Evolutionary conservation across 2,113 vertebrate species (phyloP).

Genomic region (Cephalophus harveyi): DNA sequence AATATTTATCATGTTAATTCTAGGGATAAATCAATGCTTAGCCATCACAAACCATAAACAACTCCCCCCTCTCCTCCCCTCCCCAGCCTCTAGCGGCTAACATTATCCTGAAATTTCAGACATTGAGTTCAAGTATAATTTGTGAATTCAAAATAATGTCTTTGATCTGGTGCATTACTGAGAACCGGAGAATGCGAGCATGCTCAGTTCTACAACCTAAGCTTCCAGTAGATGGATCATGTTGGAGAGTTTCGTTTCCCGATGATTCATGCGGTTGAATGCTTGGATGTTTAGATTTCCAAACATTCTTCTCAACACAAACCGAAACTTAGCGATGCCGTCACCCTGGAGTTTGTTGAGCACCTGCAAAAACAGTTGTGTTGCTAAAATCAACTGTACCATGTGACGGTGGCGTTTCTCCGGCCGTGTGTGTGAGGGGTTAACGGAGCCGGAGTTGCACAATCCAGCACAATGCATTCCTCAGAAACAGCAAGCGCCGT

Average conservation of each 20-base stretch:
- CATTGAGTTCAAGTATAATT: not conserved
- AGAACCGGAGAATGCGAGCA: not conserved
- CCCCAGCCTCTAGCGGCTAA: not conserved
- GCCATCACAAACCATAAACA: not conserved
- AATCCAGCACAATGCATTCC: not conserved
- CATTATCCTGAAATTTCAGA: not conserved
- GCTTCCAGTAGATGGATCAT: not conserved
- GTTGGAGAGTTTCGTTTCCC: not conserved
- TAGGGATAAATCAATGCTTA: not conserved
- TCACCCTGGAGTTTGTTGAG: not conserved
- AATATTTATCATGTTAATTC: not conserved
- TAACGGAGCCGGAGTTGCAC: not conserved
- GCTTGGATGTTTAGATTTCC: not conserved
- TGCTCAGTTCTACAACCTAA: not conserved
- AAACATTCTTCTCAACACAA: slow-evolving; percentile 4
- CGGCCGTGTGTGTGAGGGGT: not conserved
- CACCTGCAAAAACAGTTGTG: slow-evolving; percentile 18
- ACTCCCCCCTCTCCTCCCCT: not conserved
- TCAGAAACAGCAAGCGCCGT: not conserved
- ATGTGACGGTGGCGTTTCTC: not conserved
- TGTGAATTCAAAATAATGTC: not conserved
- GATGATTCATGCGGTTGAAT: not conserved
- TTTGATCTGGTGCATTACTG: not conserved
- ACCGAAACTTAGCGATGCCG: slow-evolving; percentile 19
- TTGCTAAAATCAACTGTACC: not conserved